Base-by-base conservation (phyloP, 2,888 invertebrate genomes). In the Serripes groenlandicus region DNA sequence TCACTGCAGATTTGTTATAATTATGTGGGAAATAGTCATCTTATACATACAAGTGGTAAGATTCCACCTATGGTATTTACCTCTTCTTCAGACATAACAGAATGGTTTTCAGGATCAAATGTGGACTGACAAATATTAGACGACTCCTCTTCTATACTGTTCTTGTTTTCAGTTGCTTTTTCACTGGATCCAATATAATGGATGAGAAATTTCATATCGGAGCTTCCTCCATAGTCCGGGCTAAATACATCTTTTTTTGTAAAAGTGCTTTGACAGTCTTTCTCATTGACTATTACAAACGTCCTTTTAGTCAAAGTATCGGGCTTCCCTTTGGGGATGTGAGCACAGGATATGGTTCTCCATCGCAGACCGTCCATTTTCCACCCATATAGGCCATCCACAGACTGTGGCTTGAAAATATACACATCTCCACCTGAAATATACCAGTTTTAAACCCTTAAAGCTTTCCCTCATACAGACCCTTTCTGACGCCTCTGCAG, bases 351-450 rank as follows among this genome's bases (percentile, higher is more conserved):
- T 4, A 71, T 66, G n/a, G 56, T 73, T 60, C 70, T 75, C 85
- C 85, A 85, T 37, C 66, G 71, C 11, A 60, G 52, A 11, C 79
- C 79, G 34, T 85, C 85, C 30, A 58, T 23, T 35, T 74, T 75
- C 78, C 81, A 85, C n/a, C 66, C 77, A 37, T 78, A 71, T n/a
- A 28, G 18, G 23, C 21, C 11, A 1, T 30, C 23, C 0, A 30
- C 30, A 28, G 56, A 26, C 0, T 18, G 9, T n/a, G 81, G 78
- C 49, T 81, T 81, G 52, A 76, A 79, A 4, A 85, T 28, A 26
- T 77, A 85, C 11, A 81, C 74, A 58, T 75, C 71, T n/a, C 85
- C 85, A 58, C 72, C 85, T 85, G 56, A n/a, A 75, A n/a, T n/a
- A n/a, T n/a, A n/a, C n/a, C n/a, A n/a, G n/a, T n/a, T n/a, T n/a